Percentiles rank a stretch among this genome's conserved stretches.
These are phyloP conservation scores for Enteromius radiatus DNA, from an alignment of 2,797 vertebrate species.

Conservation along the genomic window DNA sequence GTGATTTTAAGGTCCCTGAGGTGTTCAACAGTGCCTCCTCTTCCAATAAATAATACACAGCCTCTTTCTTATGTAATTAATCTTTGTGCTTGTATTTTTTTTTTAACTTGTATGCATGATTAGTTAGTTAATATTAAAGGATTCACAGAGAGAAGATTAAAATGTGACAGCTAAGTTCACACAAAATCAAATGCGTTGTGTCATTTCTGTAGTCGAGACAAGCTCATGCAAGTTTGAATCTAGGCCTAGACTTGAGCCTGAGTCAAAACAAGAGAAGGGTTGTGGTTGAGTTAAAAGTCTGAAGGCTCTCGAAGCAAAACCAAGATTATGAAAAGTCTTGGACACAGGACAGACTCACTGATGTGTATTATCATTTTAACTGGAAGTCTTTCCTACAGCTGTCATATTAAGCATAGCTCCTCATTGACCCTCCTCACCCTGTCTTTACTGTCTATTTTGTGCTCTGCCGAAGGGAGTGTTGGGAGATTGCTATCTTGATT, in stretches of 20 bases:
- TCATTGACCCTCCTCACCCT: not conserved
- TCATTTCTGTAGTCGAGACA: not conserved
- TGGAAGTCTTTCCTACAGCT: not conserved
- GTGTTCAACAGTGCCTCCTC: constrained; percentile 10
- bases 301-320: not conserved
- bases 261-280: not conserved
- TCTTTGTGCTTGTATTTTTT: constrained; percentile 1
- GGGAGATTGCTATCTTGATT: not conserved
- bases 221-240: not conserved
- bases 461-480: not conserved
- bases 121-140: not conserved
- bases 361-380: not conserved
- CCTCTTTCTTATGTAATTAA: not conserved
- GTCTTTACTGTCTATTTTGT: constrained; percentile 1
- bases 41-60: constrained; percentile 3
- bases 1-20: not conserved
- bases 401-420: constrained; percentile 1
- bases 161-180: not conserved
- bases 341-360: not conserved
- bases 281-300: not conserved
- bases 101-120: not conserved
- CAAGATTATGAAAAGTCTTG: not conserved
- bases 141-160: not conserved
- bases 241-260: not conserved
- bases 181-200: not conserved